Percentiles rank a stretch among this genome's conserved stretches.
These are phyloP conservation scores for Natator depressus DNA, from an alignment of 2,113 vertebrate species.

Conservation along the genomic window DNA sequence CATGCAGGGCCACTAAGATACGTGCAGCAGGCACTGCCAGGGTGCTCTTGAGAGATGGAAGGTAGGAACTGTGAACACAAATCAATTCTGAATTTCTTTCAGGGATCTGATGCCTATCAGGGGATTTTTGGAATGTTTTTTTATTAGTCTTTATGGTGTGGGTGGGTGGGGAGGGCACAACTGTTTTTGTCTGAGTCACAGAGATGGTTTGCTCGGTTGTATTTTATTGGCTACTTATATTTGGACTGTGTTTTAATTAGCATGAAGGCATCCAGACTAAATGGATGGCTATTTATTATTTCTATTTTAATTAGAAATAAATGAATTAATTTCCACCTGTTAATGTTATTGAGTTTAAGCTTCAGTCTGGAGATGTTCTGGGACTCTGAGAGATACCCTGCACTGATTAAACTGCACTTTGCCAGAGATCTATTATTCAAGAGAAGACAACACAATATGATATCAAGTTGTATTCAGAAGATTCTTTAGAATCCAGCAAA, in stretches of 20 bases:
- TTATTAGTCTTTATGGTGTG: background rate
- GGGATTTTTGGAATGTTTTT: background rate
- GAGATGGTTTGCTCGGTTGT: background rate
- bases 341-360: background rate
- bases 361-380: background rate
- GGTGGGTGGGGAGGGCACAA: background rate
- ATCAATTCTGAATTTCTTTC: background rate
- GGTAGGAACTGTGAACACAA: background rate
- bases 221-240: slow-evolving; percentile 10
- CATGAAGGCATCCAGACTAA: background rate
- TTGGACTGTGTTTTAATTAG: background rate
- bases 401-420: background rate
- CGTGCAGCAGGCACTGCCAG: background rate
- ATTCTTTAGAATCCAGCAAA: background rate
- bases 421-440: background rate
- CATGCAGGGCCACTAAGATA: background rate
- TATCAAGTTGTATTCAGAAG: background rate
- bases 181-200: background rate
- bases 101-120: background rate
- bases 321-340: background rate
- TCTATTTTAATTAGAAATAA: slow-evolving; percentile 6
- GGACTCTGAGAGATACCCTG: background rate
- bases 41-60: background rate
- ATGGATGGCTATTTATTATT: slow-evolving; percentile 18
- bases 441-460: background rate